A percentile compares a stretch with the other conserved stretches of the same genome.
phyloP scores from a whole-genome alignment of 1,140 invertebrate genomes.

The Pseudachorutes palmiensis region DNA sequence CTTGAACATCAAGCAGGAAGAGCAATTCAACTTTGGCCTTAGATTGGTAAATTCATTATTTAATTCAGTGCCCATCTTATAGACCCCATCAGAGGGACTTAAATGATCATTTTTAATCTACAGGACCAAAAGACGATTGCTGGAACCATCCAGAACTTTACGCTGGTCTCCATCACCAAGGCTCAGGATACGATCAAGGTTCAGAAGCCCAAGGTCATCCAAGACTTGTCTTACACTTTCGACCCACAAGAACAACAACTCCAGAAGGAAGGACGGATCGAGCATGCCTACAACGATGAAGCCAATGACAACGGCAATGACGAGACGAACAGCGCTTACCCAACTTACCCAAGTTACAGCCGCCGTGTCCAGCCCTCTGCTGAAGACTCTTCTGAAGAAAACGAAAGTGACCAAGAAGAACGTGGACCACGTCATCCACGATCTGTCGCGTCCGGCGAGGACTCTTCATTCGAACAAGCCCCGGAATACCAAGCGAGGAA shows the following conservation, averaged over 20 bases:
- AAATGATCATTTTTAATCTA: no score
- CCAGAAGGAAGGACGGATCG: conserved; percentile 19
- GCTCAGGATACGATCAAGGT: background rate
- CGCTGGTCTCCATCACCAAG: conserved; percentile 19
- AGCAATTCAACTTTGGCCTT: conserved; percentile 27
- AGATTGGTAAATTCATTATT: no score
- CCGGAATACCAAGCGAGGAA: no score
- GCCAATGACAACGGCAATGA: background rate
- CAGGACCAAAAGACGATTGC: conserved; percentile 26
- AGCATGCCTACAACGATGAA: conserved; percentile 2
- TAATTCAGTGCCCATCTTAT: no score
- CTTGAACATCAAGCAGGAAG: conserved; percentile 32
- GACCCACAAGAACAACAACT: conserved; percentile 26
- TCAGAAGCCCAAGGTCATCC: conserved; percentile 23
- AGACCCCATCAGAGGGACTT: no score
- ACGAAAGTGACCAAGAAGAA: no score
- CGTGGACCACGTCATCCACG: no score
- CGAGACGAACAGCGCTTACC: background rate
- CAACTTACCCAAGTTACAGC: background rate
- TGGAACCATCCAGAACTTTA: conserved; percentile 29
- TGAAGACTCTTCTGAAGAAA: background rate
- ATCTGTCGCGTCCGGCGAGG: no score
- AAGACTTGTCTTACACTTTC: conserved; percentile 31
- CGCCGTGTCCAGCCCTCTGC: background rate
- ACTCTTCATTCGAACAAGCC: no score